phyloP scores from a whole-genome alignment of 2,888 invertebrate genomes.

The Artemia sp. region DNA sequence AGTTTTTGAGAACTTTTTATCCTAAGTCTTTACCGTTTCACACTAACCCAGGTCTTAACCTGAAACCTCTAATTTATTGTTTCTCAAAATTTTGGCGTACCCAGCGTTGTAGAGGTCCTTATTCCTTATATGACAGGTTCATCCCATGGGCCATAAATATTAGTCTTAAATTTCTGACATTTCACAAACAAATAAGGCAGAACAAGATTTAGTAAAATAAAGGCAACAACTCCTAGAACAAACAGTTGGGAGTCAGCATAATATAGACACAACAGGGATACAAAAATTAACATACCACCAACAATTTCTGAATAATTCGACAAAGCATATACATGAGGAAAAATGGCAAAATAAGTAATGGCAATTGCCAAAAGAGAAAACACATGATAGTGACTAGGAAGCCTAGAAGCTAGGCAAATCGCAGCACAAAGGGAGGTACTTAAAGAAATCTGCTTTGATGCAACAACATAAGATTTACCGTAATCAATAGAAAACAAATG shows the following conservation, averaged over 20 bases:
- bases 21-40: no score
- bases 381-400: not conserved
- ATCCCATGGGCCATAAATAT: no score
- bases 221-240: no score
- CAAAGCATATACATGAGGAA: conserved; percentile 6
- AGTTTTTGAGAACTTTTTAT: no score
- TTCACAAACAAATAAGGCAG: no score
- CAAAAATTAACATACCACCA: not conserved
- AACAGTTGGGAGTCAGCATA: not conserved
- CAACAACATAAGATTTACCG: not conserved
- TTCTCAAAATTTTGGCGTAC: no score
- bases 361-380: not conserved
- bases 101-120: no score
- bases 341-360: not conserved
- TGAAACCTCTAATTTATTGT: no score
- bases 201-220: no score
- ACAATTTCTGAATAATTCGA: not conserved
- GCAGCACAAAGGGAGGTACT: conserved; percentile 8
- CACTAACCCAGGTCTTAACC: no score
- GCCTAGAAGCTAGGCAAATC: not conserved
- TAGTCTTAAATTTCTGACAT: no score
- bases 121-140: no score
- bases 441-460: not conserved
- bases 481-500: not conserved
- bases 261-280: not conserved